Percentiles rank a stretch among this genome's conserved stretches.
These are phyloP conservation scores for Dasysyrphus tricinctus DNA, from an alignment of 2,888 invertebrate species.

Conservation along the genomic window DNA sequence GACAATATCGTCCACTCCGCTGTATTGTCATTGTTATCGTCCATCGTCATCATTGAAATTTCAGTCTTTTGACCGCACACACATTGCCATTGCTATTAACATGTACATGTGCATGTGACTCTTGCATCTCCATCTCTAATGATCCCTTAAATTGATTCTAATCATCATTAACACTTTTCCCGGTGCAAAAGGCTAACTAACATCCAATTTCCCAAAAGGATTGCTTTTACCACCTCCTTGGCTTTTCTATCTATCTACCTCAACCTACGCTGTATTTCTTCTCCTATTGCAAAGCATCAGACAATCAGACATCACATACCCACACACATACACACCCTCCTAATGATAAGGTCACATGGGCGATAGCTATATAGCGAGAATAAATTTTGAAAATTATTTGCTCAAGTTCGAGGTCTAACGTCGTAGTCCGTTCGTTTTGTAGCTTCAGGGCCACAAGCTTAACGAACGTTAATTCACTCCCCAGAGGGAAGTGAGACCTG, in stretches of 20 bases:
- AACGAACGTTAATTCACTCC: slow-evolving; percentile 75
- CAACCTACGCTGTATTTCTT: slow-evolving; percentile 8
- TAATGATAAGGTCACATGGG: slow-evolving; percentile 45
- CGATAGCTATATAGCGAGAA: slow-evolving; percentile 48
- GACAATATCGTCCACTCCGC: neutral
- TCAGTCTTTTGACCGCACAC: slow-evolving; percentile 51
- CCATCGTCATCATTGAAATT: slow-evolving; percentile 53
- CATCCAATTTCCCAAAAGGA: slow-evolving; percentile 68
- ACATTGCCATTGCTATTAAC: neutral
- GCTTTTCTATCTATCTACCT: neutral
- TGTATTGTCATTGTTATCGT: slow-evolving; percentile 48
- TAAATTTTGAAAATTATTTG: slow-evolving; percentile 74
- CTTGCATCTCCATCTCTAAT: slow-evolving; percentile 80
- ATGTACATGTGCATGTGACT: slow-evolving; percentile 27
- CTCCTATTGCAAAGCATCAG: slow-evolving; percentile 34
- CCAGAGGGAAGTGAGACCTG: slow-evolving; percentile 49
- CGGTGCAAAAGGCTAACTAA: slow-evolving; percentile 75
- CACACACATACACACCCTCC: slow-evolving; percentile 20
- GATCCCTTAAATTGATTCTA: slow-evolving; percentile 83
- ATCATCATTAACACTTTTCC: slow-evolving; percentile 83
- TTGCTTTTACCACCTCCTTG: neutral
- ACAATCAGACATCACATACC: slow-evolving; percentile 63
- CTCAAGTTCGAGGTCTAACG: slow-evolving; percentile 75
- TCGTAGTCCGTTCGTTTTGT: slow-evolving; percentile 72
- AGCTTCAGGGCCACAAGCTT: slow-evolving; percentile 74